Base-by-base conservation (phyloP, 2,113 vertebrate genomes). In the Anoplopoma fimbria region DNA sequence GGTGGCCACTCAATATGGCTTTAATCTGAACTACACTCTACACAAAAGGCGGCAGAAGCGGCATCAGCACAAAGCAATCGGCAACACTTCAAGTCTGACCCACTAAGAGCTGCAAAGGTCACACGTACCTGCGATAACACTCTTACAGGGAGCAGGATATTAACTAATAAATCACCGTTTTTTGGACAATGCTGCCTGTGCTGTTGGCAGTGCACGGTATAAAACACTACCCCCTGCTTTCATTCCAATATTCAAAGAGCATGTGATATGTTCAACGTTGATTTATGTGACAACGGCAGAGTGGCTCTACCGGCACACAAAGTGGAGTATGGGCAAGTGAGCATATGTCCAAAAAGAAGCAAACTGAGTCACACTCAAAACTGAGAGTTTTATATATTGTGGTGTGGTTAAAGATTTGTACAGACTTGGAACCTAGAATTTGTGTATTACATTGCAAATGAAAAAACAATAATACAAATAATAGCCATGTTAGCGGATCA, bases 21-120 rank as follows among this genome's bases (percentile, higher is more conserved):
- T 80, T 85, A 82, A 89, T 83, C 82, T 83, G 68, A 83, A 63
- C 61, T 76, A 13, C 84, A 73, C 57, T 68, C 47, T 1, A 12
- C 64, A 72, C 42, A 69, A 87, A 83, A 77, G 73, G 62, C 34
- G 15, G 45, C 73, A 80, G 65, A 79, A 75, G 58, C 27, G 33
- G 68, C 69, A 81, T 76, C 77, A 68, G 69, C 40, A 83, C 73
- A 86, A 87, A 80, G 86, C 77, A 82, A 82, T 82, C 82, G 74
- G 75, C 64, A 42, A 1, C 74, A 55, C 76, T 82, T 85, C 72
- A 79, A 25, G 58, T 82, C 58, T 63, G 73, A 81, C 82, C 51
- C 68, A n/a, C 25, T 69, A 31, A 65, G 68, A 89, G 55, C 60
- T 1, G 45, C 75, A 80, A 81, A 88, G 85, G 82, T 88, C 82